phyloP scores from a whole-genome alignment of 2,888 invertebrate genomes.

The Hemicrepidius hirtus region DNA sequence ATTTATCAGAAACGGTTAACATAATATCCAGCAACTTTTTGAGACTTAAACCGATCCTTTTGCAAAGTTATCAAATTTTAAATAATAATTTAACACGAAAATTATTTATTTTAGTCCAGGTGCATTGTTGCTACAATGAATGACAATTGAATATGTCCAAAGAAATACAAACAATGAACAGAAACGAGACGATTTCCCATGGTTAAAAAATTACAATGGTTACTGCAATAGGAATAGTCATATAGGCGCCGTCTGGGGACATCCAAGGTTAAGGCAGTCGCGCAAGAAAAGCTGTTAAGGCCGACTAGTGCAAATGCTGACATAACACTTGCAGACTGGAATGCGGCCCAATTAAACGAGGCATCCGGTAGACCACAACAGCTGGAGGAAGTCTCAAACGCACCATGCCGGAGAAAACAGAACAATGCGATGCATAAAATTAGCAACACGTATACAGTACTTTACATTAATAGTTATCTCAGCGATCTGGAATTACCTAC shows the following conservation, averaged over 20 bases:
- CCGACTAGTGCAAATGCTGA: conserved; percentile 42
- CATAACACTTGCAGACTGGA: conserved; percentile 49
- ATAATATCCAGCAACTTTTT: too few relatives aligned
- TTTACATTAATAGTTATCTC: neutral
- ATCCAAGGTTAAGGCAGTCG: conserved; percentile 33
- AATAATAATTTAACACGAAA: too few relatives aligned
- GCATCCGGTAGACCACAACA: conserved; percentile 49
- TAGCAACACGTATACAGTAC: conserved; percentile 32
- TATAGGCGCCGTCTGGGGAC: conserved; percentile 29
- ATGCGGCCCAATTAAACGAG: conserved; percentile 50
- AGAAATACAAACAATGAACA: too few relatives aligned
- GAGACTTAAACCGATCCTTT: neutral
- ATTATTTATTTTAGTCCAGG: too few relatives aligned
- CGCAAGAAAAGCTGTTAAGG: conserved; percentile 29
- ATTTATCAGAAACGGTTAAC: too few relatives aligned
- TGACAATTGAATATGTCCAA: too few relatives aligned
- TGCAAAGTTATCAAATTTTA: too few relatives aligned
- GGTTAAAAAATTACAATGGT: conserved; percentile 20
- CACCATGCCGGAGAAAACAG: conserved; percentile 29
- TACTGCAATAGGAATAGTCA: conserved; percentile 4
- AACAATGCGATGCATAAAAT: conserved; percentile 43
- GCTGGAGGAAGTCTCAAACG: conserved; percentile 44
- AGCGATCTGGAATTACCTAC: neutral
- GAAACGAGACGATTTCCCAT: neutral
- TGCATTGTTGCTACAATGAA: too few relatives aligned